Evolutionary conservation across 2,113 vertebrate species (phyloP).

Genomic region (Sarotherodon lohbergeri): DNA sequence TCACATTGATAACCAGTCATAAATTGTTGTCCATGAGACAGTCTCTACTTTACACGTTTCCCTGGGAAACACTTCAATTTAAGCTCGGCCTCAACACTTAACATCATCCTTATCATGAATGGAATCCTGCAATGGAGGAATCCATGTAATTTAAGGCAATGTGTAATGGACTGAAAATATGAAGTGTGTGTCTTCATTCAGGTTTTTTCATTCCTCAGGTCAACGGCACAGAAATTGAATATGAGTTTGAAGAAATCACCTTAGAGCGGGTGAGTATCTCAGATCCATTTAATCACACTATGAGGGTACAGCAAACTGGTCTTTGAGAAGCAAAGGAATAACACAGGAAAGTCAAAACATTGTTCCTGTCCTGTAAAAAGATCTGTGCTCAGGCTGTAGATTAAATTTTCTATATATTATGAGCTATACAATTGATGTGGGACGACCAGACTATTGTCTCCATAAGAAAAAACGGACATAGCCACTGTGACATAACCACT

Average conservation of each 20-base stretch:
- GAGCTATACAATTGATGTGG: background rate
- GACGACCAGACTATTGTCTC: background rate
- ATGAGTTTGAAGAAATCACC: conserved; percentile 99
- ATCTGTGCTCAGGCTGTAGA: background rate
- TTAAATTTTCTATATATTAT: background rate
- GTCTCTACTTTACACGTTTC: background rate
- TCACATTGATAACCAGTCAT: background rate
- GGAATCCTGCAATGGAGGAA: background rate
- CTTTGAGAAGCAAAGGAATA: background rate
- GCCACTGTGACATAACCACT: background rate
- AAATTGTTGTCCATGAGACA: background rate
- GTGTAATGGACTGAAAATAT: background rate
- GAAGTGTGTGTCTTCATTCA: background rate
- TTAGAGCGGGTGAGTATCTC: conserved; percentile 87
- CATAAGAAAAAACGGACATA: background rate
- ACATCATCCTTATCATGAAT: background rate
- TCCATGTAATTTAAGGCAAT: background rate
- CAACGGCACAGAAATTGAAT: conserved; percentile 97
- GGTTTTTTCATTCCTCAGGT: conserved; percentile 72
- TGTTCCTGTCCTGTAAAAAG: background rate
- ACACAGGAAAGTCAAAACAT: background rate
- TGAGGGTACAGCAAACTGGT: background rate
- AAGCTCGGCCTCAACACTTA: background rate
- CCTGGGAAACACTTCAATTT: background rate
- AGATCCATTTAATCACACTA: background rate